These are phyloP conservation scores for Notolepis coatsorum DNA, from an alignment of 2,797 vertebrate genomes.

Conservation along the genomic window DNA sequence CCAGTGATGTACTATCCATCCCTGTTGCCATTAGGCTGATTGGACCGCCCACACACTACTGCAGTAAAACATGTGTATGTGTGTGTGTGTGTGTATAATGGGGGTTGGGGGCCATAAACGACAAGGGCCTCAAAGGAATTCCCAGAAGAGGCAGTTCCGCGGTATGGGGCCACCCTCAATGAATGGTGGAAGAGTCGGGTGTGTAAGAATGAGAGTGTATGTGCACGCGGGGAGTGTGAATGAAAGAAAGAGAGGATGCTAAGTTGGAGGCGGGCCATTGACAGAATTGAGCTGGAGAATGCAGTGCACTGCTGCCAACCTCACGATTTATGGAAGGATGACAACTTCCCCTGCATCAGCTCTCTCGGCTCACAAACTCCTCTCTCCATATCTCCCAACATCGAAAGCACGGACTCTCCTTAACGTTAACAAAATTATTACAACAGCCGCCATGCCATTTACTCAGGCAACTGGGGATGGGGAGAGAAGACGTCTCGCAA, in stretches of 20 bases:
- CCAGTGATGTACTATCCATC: background rate
- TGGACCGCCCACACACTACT: constrained; percentile 38
- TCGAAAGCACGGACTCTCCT: too few species aligned
- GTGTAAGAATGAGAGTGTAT: background rate
- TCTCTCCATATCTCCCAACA: background rate
- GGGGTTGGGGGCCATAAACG: background rate
- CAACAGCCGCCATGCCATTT: too few species aligned
- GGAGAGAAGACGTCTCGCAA: too few species aligned
- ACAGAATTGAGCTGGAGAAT: background rate
- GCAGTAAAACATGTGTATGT: too few species aligned
- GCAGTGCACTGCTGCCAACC: background rate
- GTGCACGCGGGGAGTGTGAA: background rate
- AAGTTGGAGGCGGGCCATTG: background rate
- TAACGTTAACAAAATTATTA: too few species aligned
- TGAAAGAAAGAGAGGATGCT: too few species aligned
- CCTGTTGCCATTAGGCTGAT: constrained; percentile 51
- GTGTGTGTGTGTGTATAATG: too few species aligned
- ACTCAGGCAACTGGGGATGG: too few species aligned
- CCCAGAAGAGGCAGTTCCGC: constrained; percentile 1
- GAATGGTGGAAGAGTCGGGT: background rate
- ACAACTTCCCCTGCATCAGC: background rate
- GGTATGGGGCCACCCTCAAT: background rate
- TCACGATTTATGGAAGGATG: background rate
- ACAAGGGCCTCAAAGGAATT: constrained; percentile 7
- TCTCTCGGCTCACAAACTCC: background rate